Evolutionary conservation across 2,797 vertebrate species (phyloP).

Genomic region (Hydrocynus forskahlii): DNA sequence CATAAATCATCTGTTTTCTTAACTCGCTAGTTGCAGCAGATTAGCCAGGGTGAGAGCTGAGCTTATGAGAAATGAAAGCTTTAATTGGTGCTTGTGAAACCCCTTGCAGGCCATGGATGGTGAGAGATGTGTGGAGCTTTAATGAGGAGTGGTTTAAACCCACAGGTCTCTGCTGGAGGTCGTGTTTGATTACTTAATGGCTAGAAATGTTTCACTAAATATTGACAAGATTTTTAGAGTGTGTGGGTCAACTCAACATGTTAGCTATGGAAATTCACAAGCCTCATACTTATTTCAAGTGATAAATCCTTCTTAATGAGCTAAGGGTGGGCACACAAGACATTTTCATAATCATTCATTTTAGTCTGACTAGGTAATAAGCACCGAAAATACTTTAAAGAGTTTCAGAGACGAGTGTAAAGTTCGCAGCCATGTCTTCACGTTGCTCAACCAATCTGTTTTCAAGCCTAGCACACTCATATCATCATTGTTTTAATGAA

Average conservation of each 20-base stretch:
- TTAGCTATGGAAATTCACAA: not conserved
- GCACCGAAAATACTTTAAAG: no score
- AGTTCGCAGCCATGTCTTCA: no score
- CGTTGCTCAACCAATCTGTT: no score
- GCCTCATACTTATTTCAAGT: not conserved
- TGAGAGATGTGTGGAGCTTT: constrained; percentile 1
- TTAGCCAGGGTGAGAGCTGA: not conserved
- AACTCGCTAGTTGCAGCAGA: not conserved
- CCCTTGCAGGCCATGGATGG: not conserved
- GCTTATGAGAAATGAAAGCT: not conserved
- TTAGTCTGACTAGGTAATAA: no score
- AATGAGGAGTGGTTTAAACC: constrained; percentile 1
- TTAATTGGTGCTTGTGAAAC: constrained; percentile 34
- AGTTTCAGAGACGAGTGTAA: no score
- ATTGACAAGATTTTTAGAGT: not conserved
- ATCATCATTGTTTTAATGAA: no score
- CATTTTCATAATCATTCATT: no score
- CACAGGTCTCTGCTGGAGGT: constrained; percentile 24
- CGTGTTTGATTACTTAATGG: constrained; percentile 43
- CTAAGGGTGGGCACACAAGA: not conserved
- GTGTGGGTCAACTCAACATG: not conserved
- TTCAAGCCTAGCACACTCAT: no score
- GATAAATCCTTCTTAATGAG: not conserved
- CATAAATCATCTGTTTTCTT: not conserved
- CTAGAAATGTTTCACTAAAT: constrained; percentile 2